These are phyloP conservation scores for Dascyllus trimaculatus DNA, from an alignment of 2,113 vertebrate species.

Conservation along the genomic window DNA sequence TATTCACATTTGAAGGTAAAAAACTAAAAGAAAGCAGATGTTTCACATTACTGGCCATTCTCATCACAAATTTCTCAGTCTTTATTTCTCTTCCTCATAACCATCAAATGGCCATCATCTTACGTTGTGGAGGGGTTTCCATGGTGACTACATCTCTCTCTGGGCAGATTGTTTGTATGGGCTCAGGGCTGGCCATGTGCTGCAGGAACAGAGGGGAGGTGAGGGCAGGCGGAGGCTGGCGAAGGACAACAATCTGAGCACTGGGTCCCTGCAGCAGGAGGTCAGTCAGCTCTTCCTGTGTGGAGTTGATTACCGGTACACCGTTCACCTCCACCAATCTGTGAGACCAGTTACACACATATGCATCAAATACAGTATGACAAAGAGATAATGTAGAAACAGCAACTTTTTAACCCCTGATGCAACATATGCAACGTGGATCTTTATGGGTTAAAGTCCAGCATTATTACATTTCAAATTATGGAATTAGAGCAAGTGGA, in stretches of 20 bases:
- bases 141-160: constrained; percentile 35
- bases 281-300: constrained; percentile 68
- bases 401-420: too few relatives aligned
- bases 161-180: constrained; percentile 18
- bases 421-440: too few relatives aligned
- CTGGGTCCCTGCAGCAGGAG: constrained; percentile 66
- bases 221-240: constrained; percentile 54
- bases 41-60: constrained; percentile 12
- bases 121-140: constrained; percentile 57
- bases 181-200: constrained; percentile 20
- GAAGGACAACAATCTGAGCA: constrained; percentile 77
- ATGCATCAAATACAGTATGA: neutral
- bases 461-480: neutral
- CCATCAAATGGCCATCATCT: constrained; percentile 73
- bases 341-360: neutral
- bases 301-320: constrained; percentile 70
- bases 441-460: neutral
- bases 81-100: neutral
- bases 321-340: constrained; percentile 83
- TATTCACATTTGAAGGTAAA: constrained; percentile 14
- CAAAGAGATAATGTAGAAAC: neutral
- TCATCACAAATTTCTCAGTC: neutral
- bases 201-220: constrained; percentile 35
- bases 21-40: constrained; percentile 1
- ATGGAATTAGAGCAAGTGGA: neutral